Evolutionary conservation across 2,888 invertebrate genomes (phyloP).

Genomic region (Cheilosia variabilis): DNA sequence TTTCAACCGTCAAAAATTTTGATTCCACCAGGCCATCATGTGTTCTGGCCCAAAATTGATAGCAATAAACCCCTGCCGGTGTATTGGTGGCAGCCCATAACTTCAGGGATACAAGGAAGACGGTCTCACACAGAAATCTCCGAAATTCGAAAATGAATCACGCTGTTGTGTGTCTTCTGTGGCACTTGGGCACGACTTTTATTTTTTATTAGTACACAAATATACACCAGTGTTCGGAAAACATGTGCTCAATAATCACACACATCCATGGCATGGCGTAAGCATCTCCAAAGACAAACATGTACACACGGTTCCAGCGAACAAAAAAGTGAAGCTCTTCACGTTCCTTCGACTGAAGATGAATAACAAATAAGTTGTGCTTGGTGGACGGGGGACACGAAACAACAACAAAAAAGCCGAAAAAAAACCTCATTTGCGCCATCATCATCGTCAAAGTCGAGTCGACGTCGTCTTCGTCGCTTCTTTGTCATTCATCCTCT

Average conservation of each 20-base stretch:
- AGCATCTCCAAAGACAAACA: conserved; percentile 34
- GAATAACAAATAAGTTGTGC: conserved; percentile 69
- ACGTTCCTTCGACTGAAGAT: conserved; percentile 62
- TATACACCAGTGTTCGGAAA: conserved; percentile 24
- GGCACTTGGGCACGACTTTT: conserved; percentile 66
- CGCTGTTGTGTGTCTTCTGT: conserved; percentile 59
- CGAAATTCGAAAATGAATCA: conserved; percentile 63
- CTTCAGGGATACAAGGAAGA: conserved; percentile 56
- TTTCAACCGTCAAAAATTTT: conserved; percentile 45
- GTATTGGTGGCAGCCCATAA: conserved; percentile 37
- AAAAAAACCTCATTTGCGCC: conserved; percentile 55
- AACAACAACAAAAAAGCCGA: conserved; percentile 44
- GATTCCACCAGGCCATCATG: conserved; percentile 18
- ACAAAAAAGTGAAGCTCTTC: conserved; percentile 72
- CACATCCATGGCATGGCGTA: conserved; percentile 17
- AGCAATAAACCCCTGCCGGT: conserved; percentile 50
- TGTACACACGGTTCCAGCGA: conserved; percentile 34
- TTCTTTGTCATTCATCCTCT: conserved; percentile 62
- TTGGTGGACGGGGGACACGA: conserved; percentile 16
- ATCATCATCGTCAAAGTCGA: conserved; percentile 55
- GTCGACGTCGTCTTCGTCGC: conserved; percentile 7
- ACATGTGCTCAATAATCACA: conserved; percentile 70
- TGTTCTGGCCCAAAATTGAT: conserved; percentile 42
- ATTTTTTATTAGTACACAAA: conserved; percentile 55
- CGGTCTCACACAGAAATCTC: conserved; percentile 20